A percentile compares a stretch with the other conserved stretches of the same genome.
phyloP scores from a whole-genome alignment of 2,797 vertebrate species.

The Psittacula echo region DNA sequence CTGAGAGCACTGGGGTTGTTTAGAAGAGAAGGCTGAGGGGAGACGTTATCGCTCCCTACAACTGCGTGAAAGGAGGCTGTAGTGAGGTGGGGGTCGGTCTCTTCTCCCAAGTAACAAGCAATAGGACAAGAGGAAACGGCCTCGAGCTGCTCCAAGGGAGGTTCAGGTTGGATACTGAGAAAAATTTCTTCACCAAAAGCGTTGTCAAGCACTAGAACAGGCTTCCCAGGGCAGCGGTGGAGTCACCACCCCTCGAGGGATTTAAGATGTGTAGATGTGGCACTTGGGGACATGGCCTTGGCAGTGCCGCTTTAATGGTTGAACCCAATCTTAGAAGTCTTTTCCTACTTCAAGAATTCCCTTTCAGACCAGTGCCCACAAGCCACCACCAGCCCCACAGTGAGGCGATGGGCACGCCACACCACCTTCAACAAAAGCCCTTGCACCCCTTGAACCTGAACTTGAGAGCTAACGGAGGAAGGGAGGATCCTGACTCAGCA shows the following conservation, averaged over 20 bases:
- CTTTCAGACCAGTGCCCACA: neutral
- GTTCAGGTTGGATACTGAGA: fast-evolving
- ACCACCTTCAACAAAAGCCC: neutral
- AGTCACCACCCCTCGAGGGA: neutral
- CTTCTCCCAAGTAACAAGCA: neutral
- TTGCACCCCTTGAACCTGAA: neutral
- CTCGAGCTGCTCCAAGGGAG: neutral
- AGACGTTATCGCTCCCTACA: neutral
- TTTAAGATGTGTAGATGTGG: neutral
- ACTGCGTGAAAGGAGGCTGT: neutral
- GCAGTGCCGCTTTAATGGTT: neutral
- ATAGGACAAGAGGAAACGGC: neutral
- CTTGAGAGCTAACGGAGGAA: too few species aligned
- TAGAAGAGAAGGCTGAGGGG: neutral
- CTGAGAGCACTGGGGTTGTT: neutral
- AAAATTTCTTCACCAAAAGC: neutral
- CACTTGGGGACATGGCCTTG: neutral
- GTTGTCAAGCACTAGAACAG: neutral
- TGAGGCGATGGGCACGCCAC: fast-evolving
- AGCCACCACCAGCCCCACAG: neutral
- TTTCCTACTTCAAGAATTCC: neutral
- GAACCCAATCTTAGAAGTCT: neutral
- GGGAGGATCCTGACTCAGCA: neutral
- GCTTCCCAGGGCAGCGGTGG: neutral
- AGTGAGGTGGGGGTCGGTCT: fast-evolving